Conservation (phyloP, 2,797 vertebrate species). For the Oryzias dopingdopingensis region DNA sequence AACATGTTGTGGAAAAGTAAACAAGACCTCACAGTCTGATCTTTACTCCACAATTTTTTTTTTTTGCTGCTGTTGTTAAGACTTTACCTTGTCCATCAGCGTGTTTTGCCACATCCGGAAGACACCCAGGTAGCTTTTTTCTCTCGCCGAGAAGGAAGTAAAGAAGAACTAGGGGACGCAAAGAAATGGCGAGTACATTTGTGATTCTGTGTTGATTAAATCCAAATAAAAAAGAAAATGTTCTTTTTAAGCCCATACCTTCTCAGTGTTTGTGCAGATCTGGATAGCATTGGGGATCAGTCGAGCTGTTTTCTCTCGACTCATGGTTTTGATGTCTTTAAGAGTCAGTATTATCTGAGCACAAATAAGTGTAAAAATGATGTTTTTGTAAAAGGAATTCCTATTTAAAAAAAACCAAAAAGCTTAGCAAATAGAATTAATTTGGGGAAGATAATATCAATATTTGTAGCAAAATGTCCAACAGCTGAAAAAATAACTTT, state of each 20-base stretch:
- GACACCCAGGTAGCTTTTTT: conserved; percentile 87
- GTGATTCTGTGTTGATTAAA: background rate
- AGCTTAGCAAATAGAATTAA: too few species aligned
- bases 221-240: background rate
- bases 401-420: background rate
- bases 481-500: too few species aligned
- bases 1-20: conserved; percentile 13
- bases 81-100: conserved; percentile 85
- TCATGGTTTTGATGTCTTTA: conserved; percentile 84
- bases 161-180: conserved; percentile 83
- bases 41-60: conserved; percentile 15
- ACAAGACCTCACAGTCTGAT: conserved; percentile 19
- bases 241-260: conserved; percentile 70
- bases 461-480: too few species aligned
- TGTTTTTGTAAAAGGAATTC: background rate
- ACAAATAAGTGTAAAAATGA: background rate
- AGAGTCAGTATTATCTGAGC: conserved; percentile 84
- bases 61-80: background rate
- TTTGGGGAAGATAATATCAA: too few species aligned
- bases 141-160: conserved; percentile 89
- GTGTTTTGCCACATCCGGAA: conserved; percentile 94
- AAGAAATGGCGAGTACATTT: background rate
- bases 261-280: conserved; percentile 84
- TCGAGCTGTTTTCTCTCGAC: conserved; percentile 90
- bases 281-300: conserved; percentile 95